Percentiles rank a stretch among this genome's conserved stretches.
Evolutionary conservation across 2,113 vertebrate species (phyloP).

Genomic region (Callionymus lyra): DNA sequence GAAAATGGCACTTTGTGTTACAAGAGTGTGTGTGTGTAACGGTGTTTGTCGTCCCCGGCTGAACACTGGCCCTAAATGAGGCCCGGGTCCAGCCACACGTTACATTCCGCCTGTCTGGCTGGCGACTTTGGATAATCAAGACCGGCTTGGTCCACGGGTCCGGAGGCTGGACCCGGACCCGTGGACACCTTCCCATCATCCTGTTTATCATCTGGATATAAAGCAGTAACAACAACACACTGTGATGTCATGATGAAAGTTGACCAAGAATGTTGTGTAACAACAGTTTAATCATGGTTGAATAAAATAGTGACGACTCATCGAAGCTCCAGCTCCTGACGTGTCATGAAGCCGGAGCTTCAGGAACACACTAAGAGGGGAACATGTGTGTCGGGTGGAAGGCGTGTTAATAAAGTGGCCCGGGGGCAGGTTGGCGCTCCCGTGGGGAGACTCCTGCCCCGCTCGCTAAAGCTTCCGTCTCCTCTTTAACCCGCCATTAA

Average conservation of each 20-base stretch:
- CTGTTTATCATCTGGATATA: conserved; percentile 1
- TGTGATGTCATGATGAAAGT: no score
- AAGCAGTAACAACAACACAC: no score
- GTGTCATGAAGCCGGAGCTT: no score
- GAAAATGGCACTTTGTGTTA: conserved; percentile 46
- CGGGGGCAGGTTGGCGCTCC: conserved; percentile 48
- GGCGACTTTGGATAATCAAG: conserved; percentile 53
- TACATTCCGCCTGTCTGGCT: conserved; percentile 59
- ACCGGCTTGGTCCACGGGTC: conserved; percentile 47
- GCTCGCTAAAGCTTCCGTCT: conserved; percentile 54
- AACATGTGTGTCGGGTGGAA: conserved; percentile 51
- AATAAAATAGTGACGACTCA: no score
- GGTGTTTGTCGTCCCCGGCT: conserved; percentile 12
- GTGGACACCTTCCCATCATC: conserved; percentile 25
- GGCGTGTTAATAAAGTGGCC: conserved; percentile 60
- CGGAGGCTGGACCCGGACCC: conserved; percentile 10
- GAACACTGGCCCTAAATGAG: conserved; percentile 53
- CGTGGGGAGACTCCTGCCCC: conserved; percentile 50
- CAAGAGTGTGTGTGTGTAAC: conserved; percentile 20
- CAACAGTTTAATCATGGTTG: no score
- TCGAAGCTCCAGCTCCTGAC: no score
- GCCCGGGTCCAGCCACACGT: conserved; percentile 57
- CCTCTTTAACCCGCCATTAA: conserved; percentile 64
- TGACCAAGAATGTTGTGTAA: no score
- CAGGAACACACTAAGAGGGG: no score